Evolutionary conservation across 1,140 invertebrate species (phyloP), one percentile per base, ranked within the genome.

Genomic region (Teleogryllus occipitalis): DNA sequence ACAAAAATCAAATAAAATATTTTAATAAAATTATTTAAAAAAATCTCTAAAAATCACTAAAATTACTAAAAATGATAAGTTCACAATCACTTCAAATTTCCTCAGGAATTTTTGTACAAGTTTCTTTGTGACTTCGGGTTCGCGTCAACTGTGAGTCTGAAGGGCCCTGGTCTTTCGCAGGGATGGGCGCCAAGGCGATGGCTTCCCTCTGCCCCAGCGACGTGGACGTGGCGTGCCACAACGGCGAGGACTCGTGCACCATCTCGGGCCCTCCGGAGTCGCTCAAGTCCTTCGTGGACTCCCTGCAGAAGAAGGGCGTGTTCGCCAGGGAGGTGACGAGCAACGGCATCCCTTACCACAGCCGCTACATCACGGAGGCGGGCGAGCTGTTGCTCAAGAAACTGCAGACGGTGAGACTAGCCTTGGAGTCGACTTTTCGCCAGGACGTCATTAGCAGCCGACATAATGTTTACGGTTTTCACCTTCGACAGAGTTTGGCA

Each of bases 381-480:
- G 93, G 93, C n/a, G 91, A 94, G 0, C 90, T 88, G 65, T 87
- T 98, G 10, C 84, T 95, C 14, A 87, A 90, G 81, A 92, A 93
- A 82, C 85, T 98, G 80, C 90, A 87, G 84, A 86, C 93, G 84
- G 91, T 95, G 83, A 54, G 27, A 4, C n/a, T 76, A 76, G 8
- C 22, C 10, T 39, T 76, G n/a, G 8, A 12, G 10, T 76, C 75
- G 8, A 12, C 14, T 76, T 21, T 76, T 76, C n/a, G n/a, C n/a
- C n/a, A n/a, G n/a, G n/a, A n/a, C n/a, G n/a, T n/a, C n/a, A n/a
- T n/a, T n/a, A n/a, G n/a, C n/a, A n/a, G n/a, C n/a, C n/a, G n/a
- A n/a, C n/a, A n/a, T n/a, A n/a, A n/a, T n/a, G n/a, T n/a, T n/a
- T n/a, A n/a, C n/a, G n/a, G n/a, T n/a, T n/a, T n/a, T n/a, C n/a